phyloP scores from a whole-genome alignment of 2,888 invertebrate genomes.

The Caenorhabditis sp. region DNA sequence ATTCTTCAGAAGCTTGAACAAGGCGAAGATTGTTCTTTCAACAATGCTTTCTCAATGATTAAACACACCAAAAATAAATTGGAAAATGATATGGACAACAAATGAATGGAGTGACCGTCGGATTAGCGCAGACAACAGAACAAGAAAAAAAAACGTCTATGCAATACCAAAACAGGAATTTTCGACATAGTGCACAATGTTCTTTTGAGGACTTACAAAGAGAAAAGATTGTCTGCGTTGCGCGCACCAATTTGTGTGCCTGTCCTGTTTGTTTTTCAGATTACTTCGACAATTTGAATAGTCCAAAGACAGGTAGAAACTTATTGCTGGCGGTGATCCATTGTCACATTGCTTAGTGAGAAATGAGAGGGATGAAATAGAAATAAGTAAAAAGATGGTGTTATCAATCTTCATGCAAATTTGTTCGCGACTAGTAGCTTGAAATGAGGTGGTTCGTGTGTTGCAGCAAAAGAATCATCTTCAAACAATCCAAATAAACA shows the following conservation, averaged over 20 bases:
- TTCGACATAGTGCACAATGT: slow-evolving; percentile 52
- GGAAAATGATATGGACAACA: slow-evolving; percentile 38
- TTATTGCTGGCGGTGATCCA: not conserved
- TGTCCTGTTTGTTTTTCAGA: slow-evolving; percentile 46
- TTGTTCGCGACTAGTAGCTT: too few relatives aligned
- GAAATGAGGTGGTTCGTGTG: too few relatives aligned
- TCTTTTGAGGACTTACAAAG: slow-evolving; percentile 57
- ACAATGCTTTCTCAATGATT: not conserved
- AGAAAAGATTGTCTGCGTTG: slow-evolving; percentile 35
- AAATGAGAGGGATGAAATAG: not conserved
- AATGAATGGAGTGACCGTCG: slow-evolving; percentile 35
- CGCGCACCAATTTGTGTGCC: slow-evolving; percentile 51
- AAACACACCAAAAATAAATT: not conserved
- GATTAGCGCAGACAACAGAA: slow-evolving; percentile 37
- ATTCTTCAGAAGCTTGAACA: too few relatives aligned
- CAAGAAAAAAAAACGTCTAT: slow-evolving; percentile 30
- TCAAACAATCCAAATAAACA: too few relatives aligned
- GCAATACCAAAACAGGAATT: slow-evolving; percentile 47
- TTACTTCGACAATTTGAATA: slow-evolving; percentile 46
- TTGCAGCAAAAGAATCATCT: too few relatives aligned
- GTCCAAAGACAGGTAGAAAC: slow-evolving; percentile 14
- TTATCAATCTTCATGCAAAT: too few relatives aligned
- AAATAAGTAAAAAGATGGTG: too few relatives aligned
- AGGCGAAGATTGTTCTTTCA: too few relatives aligned
- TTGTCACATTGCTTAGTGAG: not conserved